Base-by-base conservation (phyloP, 2,888 invertebrate genomes). In the Drosophila pegasa region DNA sequence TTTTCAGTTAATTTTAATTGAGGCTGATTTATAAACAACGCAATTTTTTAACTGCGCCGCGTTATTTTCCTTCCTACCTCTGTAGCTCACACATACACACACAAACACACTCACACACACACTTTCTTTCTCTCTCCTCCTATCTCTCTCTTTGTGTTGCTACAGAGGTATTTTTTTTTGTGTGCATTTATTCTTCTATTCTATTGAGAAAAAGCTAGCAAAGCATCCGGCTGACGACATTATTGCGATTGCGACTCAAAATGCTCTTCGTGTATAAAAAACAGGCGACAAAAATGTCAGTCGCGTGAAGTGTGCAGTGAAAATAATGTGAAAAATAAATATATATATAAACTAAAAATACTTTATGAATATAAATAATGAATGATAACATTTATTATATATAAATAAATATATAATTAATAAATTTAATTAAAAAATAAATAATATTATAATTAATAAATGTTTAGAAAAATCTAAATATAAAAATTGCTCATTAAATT, bases 21-120 rank as follows among this genome's bases (percentile, higher is more conserved):
- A 82, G 66, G 80, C 86, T 85, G 86, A 83, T 83, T 83, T 83
- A 83, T 78, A 86, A 80, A 85, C 80, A 83, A 80, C 79, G 78
- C 75, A 82, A 80, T 78, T 66, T 79, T 74, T 80, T 75, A 69
- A 69, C 68, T 78, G 71, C 71, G 64, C 48, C 45, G 25, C 64
- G 51, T 59, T 65, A 41, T 64, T 61, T 58, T 43, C 48, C 35
- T 40, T 37, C 41, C 40, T 40, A 29, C 57, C 31, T 50, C 37
- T 38, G 8, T 48, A 38, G 54, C 48, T 18, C 40, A 22, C 14
- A 41, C 12, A 60, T n/a, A 41, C 12, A 60, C 16, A 41, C 12
- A 60, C 16, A 51, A 10, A 56, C n/a, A 48, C 4, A 62, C 20
- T 55, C 38, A 37, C 50, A 22, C 27, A 38, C 9, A 52, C 25